Conservation (phyloP, 2,113 vertebrate genomes). For the Nothoprocta perdicaria region DNA sequence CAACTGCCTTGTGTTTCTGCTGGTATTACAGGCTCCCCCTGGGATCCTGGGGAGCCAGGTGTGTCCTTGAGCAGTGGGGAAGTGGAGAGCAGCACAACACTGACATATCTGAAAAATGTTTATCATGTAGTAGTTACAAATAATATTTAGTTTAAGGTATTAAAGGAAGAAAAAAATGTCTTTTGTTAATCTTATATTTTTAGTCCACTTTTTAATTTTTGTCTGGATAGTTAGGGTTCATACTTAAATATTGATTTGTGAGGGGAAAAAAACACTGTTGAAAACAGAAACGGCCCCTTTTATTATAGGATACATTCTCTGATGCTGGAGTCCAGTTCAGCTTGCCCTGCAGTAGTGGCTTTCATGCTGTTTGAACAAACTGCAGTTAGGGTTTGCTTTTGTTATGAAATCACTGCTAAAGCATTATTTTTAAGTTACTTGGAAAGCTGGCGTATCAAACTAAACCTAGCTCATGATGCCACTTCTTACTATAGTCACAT, state of each 20-base stretch:
- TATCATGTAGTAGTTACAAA: not conserved
- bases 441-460: not conserved
- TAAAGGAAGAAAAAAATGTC: not conserved
- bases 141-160: not conserved
- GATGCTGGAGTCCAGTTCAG: not conserved
- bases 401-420: not conserved
- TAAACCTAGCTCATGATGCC: not conserved
- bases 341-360: not conserved
- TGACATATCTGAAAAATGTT: not conserved
- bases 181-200: not conserved
- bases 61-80: not conserved
- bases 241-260: not conserved
- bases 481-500: not conserved
- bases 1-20: not conserved
- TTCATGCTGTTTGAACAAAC: not conserved
- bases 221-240: not conserved
- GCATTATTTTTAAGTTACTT: not conserved
- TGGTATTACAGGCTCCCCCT: not conserved
- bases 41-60: not conserved
- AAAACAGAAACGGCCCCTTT: not conserved
- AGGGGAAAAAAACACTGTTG: not conserved
- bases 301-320: not conserved
- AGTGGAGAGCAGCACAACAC: not conserved
- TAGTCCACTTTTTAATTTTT: not conserved
- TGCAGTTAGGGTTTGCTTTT: not conserved